phyloP scores from a whole-genome alignment of 2,888 invertebrate species.

The Therioaphis trifolii region DNA sequence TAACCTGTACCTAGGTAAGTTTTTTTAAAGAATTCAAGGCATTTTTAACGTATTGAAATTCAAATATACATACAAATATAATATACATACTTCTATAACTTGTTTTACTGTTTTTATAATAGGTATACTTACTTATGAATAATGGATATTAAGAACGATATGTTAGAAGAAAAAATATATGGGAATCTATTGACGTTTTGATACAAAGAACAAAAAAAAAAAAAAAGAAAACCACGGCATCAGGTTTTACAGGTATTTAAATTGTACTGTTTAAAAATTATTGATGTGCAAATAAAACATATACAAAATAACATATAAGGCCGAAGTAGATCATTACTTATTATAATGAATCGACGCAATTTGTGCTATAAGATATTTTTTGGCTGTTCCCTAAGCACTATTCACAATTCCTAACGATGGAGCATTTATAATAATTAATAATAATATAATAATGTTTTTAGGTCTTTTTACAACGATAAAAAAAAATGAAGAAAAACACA shows the following conservation, averaged over 20 bases:
- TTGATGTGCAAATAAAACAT: background rate
- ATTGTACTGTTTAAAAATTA: constrained; percentile 17
- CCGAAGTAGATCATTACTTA: no score
- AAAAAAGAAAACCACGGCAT: constrained; percentile 4
- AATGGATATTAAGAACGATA: background rate
- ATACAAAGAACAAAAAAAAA: background rate
- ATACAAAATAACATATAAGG: background rate
- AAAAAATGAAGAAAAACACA: background rate
- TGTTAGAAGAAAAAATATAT: background rate
- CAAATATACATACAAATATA: background rate
- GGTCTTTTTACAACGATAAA: no score
- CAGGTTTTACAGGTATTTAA: constrained; percentile 49
- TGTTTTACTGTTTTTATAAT: constrained; percentile 3
- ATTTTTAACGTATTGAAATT: background rate
- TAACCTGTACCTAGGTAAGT: background rate
- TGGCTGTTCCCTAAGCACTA: no score
- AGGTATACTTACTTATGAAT: background rate
- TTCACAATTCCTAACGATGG: no score
- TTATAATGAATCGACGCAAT: no score
- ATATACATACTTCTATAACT: background rate
- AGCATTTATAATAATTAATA: no score
- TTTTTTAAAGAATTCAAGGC: background rate
- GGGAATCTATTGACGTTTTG: background rate
- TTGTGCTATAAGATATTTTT: no score
- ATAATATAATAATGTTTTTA: no score